Evolutionary conservation across 2,888 invertebrate genomes (phyloP).

Genomic region (Plagodis pulveraria): DNA sequence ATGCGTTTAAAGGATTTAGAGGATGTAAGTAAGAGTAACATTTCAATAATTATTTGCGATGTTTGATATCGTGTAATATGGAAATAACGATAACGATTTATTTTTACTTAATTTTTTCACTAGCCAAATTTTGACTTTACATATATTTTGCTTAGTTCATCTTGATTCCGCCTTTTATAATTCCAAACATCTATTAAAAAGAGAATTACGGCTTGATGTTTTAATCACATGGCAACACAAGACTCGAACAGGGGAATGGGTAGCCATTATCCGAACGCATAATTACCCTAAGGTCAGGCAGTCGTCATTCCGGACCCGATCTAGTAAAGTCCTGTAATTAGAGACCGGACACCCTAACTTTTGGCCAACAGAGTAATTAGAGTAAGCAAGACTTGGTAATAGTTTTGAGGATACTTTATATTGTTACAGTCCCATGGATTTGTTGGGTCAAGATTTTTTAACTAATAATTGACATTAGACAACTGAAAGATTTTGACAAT

Average conservation of each 20-base stretch:
- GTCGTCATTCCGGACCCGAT: conserved; percentile 12
- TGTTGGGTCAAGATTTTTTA: too few species aligned
- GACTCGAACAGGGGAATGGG: conserved; percentile 15
- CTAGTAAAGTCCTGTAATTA: conserved; percentile 11
- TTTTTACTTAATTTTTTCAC: too few species aligned
- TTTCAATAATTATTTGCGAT: too few species aligned
- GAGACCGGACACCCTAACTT: conserved; percentile 6
- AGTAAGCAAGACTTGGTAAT: background rate
- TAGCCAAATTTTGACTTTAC: too few species aligned
- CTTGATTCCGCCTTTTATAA: background rate
- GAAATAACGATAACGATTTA: too few species aligned
- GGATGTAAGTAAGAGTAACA: too few species aligned
- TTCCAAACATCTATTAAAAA: background rate
- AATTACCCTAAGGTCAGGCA: conserved; percentile 24
- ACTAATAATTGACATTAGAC: too few species aligned
- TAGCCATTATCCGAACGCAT: conserved; percentile 22
- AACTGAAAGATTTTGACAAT: too few species aligned
- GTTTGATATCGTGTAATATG: too few species aligned
- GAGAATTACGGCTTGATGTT: conserved; percentile 20
- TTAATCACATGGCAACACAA: conserved; percentile 19
- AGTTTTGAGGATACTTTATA: background rate
- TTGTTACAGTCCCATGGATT: too few species aligned
- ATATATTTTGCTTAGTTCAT: too few species aligned
- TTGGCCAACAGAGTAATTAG: background rate
- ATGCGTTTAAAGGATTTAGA: too few species aligned